Evolutionary conservation across 2,888 invertebrate species (phyloP), one percentile per base, ranked within the genome.

Genomic region (Mamestra brassicae): DNA sequence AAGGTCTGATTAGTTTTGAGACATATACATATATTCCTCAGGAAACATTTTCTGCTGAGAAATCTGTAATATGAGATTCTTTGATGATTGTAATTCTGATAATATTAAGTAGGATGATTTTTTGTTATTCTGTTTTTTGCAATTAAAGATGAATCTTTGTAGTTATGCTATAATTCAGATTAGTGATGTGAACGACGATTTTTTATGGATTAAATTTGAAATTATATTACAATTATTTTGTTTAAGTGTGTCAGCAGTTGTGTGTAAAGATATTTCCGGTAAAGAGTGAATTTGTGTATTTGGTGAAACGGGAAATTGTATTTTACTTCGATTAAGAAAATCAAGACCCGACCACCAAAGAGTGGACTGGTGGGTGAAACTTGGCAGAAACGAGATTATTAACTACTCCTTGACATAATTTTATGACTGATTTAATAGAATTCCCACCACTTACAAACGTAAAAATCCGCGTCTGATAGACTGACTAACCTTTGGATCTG

Each of bases 301-400:
- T 3, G 13, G 11, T 47, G 13, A 47, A 47, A 13, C 4, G 13
- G 47, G 47, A 47, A 47, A 47, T 47, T 11, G 11, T 47, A 47
- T 47, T 47, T 47, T 13, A 3, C 11, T 11, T 13, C 13, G 47
- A 47, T 13, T 42, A 42, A 42, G 42, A 42, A 42, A 47, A 47
- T 47, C 47, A 47, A 13, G 47, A 13, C 47, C 47, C 47, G 13
- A 47, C 47, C 47, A 88, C 87, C 88, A 89, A 26, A 87, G 66
- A 1, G 58, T 15, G 11, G 57, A 75, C 3, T n/a, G n/a, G n/a
- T n/a, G n/a, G n/a, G n/a, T n/a, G n/a, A n/a, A n/a, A n/a, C n/a
- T n/a, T n/a, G n/a, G n/a, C n/a, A n/a, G n/a, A n/a, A n/a, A n/a
- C n/a, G n/a, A n/a, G n/a, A n/a, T n/a, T n/a, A n/a, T n/a, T n/a